Evolutionary conservation across 2,113 vertebrate genomes (phyloP).

Genomic region (Nestor notabilis): DNA sequence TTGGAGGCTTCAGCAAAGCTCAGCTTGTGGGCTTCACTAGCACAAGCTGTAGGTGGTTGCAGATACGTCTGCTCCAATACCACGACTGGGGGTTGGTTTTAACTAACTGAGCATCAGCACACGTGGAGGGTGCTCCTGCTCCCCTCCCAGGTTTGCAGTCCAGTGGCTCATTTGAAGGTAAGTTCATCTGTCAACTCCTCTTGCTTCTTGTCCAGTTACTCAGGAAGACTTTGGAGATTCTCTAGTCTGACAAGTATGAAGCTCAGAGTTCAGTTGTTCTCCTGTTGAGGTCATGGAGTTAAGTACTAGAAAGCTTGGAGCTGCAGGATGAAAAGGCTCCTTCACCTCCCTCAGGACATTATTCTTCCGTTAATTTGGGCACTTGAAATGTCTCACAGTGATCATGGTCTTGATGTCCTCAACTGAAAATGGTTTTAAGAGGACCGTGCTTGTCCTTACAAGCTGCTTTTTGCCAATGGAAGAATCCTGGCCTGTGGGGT

Average conservation of each 20-base stretch:
- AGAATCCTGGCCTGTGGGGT: neutral
- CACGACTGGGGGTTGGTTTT: conserved; percentile 12
- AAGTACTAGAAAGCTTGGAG: neutral
- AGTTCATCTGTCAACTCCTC: neutral
- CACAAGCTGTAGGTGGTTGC: conserved; percentile 41
- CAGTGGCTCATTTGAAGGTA: neutral
- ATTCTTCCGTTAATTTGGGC: neutral
- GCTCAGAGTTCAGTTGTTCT: neutral
- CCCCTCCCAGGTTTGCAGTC: neutral
- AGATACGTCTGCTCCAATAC: neutral
- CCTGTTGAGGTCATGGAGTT: neutral
- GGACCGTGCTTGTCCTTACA: neutral
- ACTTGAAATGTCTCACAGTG: neutral
- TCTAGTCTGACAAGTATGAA: neutral
- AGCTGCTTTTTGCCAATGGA: neutral
- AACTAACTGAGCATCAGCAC: neutral
- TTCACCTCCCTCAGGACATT: neutral
- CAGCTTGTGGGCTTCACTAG: conserved; percentile 22
- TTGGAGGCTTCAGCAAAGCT: neutral
- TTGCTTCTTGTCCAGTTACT: neutral
- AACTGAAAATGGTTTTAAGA: neutral
- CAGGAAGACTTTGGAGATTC: neutral
- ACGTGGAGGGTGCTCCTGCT: neutral
- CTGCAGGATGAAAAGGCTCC: neutral
- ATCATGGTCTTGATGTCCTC: neutral